Evolutionary conservation across 2,113 vertebrate genomes (phyloP).

Genomic region (Antigone vipio): DNA sequence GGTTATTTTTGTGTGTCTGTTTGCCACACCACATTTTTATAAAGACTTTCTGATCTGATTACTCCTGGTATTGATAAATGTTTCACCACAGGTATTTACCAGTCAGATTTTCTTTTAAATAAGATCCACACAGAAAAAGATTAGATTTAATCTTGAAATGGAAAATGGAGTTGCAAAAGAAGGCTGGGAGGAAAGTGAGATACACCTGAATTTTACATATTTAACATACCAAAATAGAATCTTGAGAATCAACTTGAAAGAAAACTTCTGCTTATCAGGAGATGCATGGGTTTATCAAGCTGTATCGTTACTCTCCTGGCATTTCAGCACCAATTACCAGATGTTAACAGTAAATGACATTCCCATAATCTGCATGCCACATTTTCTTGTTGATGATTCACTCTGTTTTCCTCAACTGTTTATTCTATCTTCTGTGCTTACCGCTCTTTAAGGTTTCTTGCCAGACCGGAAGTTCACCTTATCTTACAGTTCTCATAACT

Average conservation of each 20-base stretch:
- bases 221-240: not conserved
- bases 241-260: not conserved
- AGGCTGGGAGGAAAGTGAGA: not conserved
- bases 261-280: not conserved
- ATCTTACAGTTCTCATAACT: not conserved
- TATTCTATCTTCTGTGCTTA: not conserved
- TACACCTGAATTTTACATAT: not conserved
- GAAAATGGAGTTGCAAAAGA: not conserved
- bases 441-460: not conserved
- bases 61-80: not conserved
- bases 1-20: not conserved
- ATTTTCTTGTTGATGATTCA: not conserved
- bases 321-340: not conserved
- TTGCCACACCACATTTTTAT: not conserved
- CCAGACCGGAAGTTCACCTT: not conserved
- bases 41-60: not conserved
- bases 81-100: not conserved
- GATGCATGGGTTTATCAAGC: not conserved
- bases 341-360: not conserved
- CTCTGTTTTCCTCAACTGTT: not conserved
- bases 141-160: not conserved
- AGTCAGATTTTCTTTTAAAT: conserved; percentile 2
- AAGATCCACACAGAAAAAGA: not conserved
- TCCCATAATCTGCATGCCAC: not conserved
- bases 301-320: not conserved